Evolutionary conservation across 1,140 invertebrate species (phyloP).

Genomic region (Trichoplusia ni): DNA sequence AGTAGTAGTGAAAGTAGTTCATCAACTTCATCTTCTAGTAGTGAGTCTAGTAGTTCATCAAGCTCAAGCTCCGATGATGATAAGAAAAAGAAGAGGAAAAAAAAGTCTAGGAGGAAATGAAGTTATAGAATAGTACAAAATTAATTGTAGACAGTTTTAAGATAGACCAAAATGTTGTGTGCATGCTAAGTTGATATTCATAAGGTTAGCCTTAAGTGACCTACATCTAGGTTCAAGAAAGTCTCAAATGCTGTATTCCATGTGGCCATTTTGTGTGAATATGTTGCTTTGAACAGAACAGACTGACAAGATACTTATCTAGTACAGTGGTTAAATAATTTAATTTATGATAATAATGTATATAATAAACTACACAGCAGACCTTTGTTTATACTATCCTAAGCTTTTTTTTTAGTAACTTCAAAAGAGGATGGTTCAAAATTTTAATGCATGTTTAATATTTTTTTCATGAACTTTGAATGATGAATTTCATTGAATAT

Average conservation of each 20-base stretch:
- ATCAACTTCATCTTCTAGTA: slow-evolving; percentile 56
- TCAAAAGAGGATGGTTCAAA: no score
- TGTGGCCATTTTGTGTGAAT: slow-evolving; percentile 23
- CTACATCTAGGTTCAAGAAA: background rate
- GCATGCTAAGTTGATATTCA: background rate
- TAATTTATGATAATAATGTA: no score
- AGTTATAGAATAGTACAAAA: slow-evolving; percentile 40
- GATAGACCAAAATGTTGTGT: background rate
- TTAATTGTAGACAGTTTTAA: background rate
- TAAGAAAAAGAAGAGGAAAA: slow-evolving; percentile 52
- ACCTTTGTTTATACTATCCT: no score
- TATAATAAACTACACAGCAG: no score
- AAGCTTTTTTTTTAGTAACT: no score
- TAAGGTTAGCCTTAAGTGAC: background rate
- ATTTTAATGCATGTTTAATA: no score
- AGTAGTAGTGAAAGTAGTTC: slow-evolving; percentile 55
- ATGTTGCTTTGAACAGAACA: background rate
- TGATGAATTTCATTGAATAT: no score
- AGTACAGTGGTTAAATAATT: no score
- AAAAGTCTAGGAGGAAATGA: slow-evolving; percentile 47
- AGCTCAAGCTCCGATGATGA: slow-evolving; percentile 60
- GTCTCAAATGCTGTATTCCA: background rate
- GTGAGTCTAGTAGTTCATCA: slow-evolving; percentile 53
- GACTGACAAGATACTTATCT: slow-evolving; percentile 10
- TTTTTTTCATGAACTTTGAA: no score